Evolutionary conservation across 2,113 vertebrate genomes (phyloP).

Genomic region (Aplodontia rufa): DNA sequence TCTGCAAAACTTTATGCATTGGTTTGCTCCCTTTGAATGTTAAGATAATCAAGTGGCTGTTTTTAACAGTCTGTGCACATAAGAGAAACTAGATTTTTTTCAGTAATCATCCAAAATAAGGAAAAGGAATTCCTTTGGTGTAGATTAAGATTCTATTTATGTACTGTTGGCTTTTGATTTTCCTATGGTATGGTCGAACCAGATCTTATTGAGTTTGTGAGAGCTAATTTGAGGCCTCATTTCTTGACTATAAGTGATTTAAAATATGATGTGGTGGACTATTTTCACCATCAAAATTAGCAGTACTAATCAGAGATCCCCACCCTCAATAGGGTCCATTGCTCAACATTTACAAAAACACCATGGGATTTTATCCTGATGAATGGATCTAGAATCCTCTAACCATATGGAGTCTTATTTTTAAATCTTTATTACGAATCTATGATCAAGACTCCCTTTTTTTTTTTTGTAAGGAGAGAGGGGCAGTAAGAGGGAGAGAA

Average conservation of each 20-base stretch:
- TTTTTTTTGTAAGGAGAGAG: too few relatives aligned
- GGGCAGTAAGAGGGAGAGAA: too few relatives aligned
- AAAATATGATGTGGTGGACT: background rate
- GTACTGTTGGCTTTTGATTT: background rate
- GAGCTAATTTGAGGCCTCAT: background rate
- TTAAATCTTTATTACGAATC: background rate
- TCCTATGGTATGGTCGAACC: background rate
- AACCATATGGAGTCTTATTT: background rate
- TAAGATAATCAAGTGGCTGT: background rate
- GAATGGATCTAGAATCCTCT: background rate
- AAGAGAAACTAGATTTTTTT: background rate
- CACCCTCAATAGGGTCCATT: background rate
- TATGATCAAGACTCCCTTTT: fast-evolving
- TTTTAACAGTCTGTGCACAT: background rate
- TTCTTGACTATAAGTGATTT: background rate
- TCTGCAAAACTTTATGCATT: background rate
- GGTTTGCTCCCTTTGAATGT: background rate
- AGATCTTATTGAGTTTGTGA: background rate
- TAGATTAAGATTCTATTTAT: background rate
- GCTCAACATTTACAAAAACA: background rate
- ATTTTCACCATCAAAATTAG: background rate
- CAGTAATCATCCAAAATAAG: background rate
- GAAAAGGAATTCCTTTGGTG: background rate
- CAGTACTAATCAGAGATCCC: background rate
- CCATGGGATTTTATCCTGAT: background rate